Evolutionary conservation across 2,113 vertebrate genomes (phyloP).

Genomic region (Ranitomeya variabilis): DNA sequence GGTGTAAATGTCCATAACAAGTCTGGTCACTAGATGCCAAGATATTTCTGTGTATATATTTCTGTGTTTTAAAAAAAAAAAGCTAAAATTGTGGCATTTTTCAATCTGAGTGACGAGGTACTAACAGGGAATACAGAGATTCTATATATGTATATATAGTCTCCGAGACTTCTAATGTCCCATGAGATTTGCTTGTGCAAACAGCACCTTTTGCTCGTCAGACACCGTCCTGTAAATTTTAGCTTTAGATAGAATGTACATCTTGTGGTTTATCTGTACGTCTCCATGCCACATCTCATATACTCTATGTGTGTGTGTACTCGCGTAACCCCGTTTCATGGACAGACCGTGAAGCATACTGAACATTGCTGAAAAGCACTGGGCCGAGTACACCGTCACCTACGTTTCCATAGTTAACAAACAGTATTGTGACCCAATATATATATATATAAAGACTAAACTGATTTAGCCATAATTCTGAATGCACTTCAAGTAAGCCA

Average conservation of each 20-base stretch:
- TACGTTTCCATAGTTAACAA: slow-evolving; percentile 78
- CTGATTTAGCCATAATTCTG: slow-evolving; percentile 84
- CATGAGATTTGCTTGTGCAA: slow-evolving; percentile 59
- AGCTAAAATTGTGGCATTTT: slow-evolving; percentile 66
- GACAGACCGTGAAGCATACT: slow-evolving; percentile 80
- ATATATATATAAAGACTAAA: slow-evolving; percentile 72
- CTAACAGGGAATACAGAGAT: slow-evolving; percentile 55
- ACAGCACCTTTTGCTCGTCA: slow-evolving; percentile 62
- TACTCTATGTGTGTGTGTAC: slow-evolving; percentile 76
- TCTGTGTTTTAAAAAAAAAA: slow-evolving; percentile 59
- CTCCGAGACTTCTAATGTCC: slow-evolving; percentile 1
- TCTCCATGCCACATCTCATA: slow-evolving; percentile 65
- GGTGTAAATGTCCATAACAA: slow-evolving; percentile 68
- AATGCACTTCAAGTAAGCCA: slow-evolving; percentile 85
- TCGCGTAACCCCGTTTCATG: slow-evolving; percentile 79
- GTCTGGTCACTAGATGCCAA: slow-evolving; percentile 68
- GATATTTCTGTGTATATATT: slow-evolving; percentile 63
- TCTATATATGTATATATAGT: slow-evolving; percentile 18
- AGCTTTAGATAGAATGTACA: slow-evolving; percentile 77
- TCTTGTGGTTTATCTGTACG: slow-evolving; percentile 74
- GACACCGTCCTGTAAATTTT: slow-evolving; percentile 67
- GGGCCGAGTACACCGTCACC: slow-evolving; percentile 76
- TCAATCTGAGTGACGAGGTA: slow-evolving; percentile 60
- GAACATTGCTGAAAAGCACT: slow-evolving; percentile 80
- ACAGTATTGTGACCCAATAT: slow-evolving; percentile 84